Base-by-base conservation (phyloP, 2,113 vertebrate species). In the Prochilodus magdalenae region DNA sequence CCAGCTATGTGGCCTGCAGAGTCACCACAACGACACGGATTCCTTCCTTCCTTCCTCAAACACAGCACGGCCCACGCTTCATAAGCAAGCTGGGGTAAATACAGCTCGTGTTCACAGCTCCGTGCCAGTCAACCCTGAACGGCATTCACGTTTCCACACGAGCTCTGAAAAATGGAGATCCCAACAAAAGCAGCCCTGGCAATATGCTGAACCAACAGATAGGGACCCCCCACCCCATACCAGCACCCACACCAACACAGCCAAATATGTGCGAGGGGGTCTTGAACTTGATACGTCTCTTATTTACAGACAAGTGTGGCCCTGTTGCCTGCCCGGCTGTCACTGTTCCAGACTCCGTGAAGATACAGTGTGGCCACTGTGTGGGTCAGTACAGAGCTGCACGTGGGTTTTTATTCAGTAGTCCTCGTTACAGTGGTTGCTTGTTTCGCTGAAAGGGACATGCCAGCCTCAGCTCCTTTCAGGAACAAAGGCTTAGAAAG, bases 261-360 rank as follows among this genome's bases (percentile, higher is more conserved):
- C 57, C 72, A 67, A 72, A 72, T 62, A 30, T 72, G 67, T 65
- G 59, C 70, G 66, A 59, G 77, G 77, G 65, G 15, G 70, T 65
- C 59, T 36, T 22, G 69, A 73, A 73, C 49, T 71, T n/a, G 70
- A 73, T 60, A 66, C n/a, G 51, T 67, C 79, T 62, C 63, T 74
- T 75, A 81, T 81, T 81, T 75, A 55, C 60, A 81, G 69, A 81
- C 71, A 81, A 81, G 67, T 44, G 63, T 62, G 36, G 12, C 62
- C 40, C 79, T 81, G 79, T 81, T 55, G 69, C 33, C 27, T 30
- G 78, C 60, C 55, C 13, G 33, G 67, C 77, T 62, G 10, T 73
- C 49, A 80, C 36, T 26, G 53, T 33, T 29, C 77, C 18, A 40
- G 69, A 24, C 69, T 24, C 36, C 4, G 33, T 20, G 36, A n/a